Evolutionary conservation across 2,888 invertebrate species (phyloP).

Genomic region (Drosophila robusta): DNA sequence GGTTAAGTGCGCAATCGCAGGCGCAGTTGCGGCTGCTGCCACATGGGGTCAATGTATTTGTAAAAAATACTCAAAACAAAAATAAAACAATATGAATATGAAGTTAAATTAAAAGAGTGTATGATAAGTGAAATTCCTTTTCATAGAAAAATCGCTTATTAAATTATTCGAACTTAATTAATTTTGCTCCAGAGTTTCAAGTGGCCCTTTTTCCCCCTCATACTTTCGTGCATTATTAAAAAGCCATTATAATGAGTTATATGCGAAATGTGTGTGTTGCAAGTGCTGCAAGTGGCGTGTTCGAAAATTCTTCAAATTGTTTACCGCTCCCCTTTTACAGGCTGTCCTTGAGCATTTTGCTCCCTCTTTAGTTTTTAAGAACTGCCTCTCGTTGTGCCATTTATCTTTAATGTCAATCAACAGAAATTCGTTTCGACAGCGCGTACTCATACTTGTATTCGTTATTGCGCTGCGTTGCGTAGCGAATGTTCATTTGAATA

Average conservation of each 20-base stretch:
- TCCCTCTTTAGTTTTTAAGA: slow-evolving; percentile 5
- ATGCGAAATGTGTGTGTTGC: slow-evolving; percentile 29
- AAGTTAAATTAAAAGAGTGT: slow-evolving; percentile 20
- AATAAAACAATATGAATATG: slow-evolving; percentile 18
- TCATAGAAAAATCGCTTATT: slow-evolving; percentile 52
- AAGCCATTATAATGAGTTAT: slow-evolving; percentile 57
- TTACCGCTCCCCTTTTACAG: not conserved
- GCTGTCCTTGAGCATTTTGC: slow-evolving; percentile 34
- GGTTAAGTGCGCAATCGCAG: slow-evolving; percentile 57
- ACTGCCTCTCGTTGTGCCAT: slow-evolving; percentile 26
- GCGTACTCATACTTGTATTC: slow-evolving; percentile 8
- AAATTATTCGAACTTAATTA: slow-evolving; percentile 66
- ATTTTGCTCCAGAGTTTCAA: slow-evolving; percentile 45
- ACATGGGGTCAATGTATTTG: slow-evolving; percentile 64
- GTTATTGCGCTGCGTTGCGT: not conserved
- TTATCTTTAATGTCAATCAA: slow-evolving; percentile 64
- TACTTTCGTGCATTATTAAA: slow-evolving; percentile 63
- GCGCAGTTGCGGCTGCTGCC: slow-evolving; percentile 9
- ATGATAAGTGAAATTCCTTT: slow-evolving; percentile 9
- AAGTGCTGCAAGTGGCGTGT: slow-evolving; percentile 34
- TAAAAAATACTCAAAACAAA: slow-evolving; percentile 12
- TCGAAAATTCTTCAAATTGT: slow-evolving; percentile 11
- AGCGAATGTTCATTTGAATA: slow-evolving; percentile 32
- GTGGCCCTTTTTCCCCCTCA: slow-evolving; percentile 28
- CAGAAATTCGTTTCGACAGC: slow-evolving; percentile 50